Conservation (phyloP, 2,888 invertebrate species). For the Nemotelus pantherinus region DNA sequence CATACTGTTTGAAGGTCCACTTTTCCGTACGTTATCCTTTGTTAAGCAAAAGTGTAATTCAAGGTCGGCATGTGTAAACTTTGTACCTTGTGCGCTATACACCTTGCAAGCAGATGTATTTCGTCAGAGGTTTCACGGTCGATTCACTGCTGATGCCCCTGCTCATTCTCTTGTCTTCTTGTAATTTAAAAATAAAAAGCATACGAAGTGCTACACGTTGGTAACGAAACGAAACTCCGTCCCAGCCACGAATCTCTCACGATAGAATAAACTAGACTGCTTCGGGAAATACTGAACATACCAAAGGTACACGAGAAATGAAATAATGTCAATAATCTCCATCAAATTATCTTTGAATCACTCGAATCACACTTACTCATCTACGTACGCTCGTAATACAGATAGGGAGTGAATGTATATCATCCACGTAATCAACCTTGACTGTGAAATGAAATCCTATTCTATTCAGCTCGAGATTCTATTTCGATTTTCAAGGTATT, state of each 20-base stretch:
- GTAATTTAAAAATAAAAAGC: too few species aligned
- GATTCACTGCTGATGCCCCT: too few species aligned
- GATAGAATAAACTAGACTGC: too few species aligned
- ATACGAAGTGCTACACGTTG: too few species aligned
- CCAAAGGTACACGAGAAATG: too few species aligned
- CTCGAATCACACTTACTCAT: too few species aligned
- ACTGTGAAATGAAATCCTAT: slow-evolving; percentile 13
- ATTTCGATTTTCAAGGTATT: slow-evolving; percentile 19
- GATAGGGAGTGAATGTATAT: background rate
- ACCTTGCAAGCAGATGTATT: background rate
- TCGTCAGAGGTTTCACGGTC: background rate
- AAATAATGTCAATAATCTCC: too few species aligned
- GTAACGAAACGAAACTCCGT: too few species aligned
- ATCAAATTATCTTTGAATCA: too few species aligned
- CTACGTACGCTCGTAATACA: background rate
- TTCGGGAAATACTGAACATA: too few species aligned
- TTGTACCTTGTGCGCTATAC: background rate
- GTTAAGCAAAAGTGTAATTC: slow-evolving; percentile 28
- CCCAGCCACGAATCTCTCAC: too few species aligned
- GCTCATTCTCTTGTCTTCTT: too few species aligned
- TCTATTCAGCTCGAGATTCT: slow-evolving; percentile 11
- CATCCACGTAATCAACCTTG: background rate
- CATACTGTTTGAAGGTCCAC: slow-evolving; percentile 32
- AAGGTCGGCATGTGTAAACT: slow-evolving; percentile 25
- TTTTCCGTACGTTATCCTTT: slow-evolving; percentile 2